Base-by-base conservation (phyloP, 2,888 invertebrate genomes). In the Rotaria magnacalcarata region DNA sequence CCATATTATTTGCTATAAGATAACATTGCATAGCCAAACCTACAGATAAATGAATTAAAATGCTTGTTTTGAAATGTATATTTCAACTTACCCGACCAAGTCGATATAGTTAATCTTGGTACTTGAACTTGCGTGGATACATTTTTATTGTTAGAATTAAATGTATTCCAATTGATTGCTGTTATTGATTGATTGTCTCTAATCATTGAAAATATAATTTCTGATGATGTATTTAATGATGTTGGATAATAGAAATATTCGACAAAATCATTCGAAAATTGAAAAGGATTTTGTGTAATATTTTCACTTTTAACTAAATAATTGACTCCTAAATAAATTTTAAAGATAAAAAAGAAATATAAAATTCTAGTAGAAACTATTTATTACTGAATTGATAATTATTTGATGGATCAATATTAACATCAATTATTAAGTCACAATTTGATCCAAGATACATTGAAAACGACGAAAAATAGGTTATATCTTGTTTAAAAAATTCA, bases 11-110 rank as follows among this genome's bases (percentile, higher is more conserved):
- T 24, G 43, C 47, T 75, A 75, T 41, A 2, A 75, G n/a, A 47
- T 75, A 75, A n/a, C 75, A 75, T 75, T 75, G 75, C 43, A 75
- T 43, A 21, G 75, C 21, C 10, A 75, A 43, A 24, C 75, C 75
- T 75, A 16, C 5, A 58, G 1, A 50, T 50, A 11, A 58, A 58
- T 24, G 1, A n/a, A n/a, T n/a, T 16, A 34, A 67, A 27, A 67
- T 10, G 0, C 27, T 16, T 50, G 8, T 8, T 50, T 14, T 50
- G 14, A 50, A 50, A 50, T 14, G 24, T 10, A 60, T n/a, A n/a
- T 21, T 3, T 0, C 2, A 47, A 75, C 75, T 75, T 47, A 75
- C 75, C 75, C 0, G 47, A 75, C 75, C 75, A 75, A 41, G 14
- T 24, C 6, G 47, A 43, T 43, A 75, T 43, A 43, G 75, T 75